Evolutionary conservation across 53 echinoderm and acorn worm genomes (phyloP), one percentile per base, ranked within the genome.

Genomic region (Echinarachnius parma): DNA sequence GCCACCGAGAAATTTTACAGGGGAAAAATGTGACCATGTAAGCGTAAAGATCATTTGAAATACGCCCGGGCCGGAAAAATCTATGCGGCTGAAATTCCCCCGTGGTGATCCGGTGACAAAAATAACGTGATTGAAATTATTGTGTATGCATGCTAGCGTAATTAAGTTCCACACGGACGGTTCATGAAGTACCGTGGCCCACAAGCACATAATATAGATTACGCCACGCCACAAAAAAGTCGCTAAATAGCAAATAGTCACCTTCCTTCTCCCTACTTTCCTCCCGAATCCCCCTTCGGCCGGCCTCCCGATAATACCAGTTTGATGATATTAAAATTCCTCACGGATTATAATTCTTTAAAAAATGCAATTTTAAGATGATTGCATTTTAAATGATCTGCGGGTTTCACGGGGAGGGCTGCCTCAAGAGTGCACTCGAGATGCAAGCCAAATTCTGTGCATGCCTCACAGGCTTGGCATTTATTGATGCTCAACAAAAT

Each of bases 101-200:
- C 19, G 74, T 72, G 74, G 74, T 72, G 74, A 57, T 55, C 56
- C 74, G n/a, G 74, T 56, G 74, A 57, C 74, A 72, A 57, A 72
- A 72, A 72, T 72, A 72, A 72, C 74, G 74, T 72, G 74, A 72
- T 72, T 72, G 74, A 72, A 72, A 72, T 72, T 72, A 72, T 72
- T 72, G 74, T 72, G 74, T 72, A 72, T 72, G 74, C 74, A 72
- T 72, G 74, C 74, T 72, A 72, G 74, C 74, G 74, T 72, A 72
- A 72, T 72, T 72, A 72, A 72, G 74, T 72, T 72, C 46, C 74
- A 56, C n/a, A n/a, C n/a, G n/a, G n/a, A 44, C 56, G 28, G 74
- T 72, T 56, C 57, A 16, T 23, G 28, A 42, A 27, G 57, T 57
- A 57, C 35, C n/a, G n/a, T n/a, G n/a, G n/a, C 52, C 30, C 18